Percentiles rank a stretch among this genome's conserved stretches.
These are phyloP conservation scores for Parambassis ranga DNA, from an alignment of 2,797 vertebrate species.

Conservation along the genomic window DNA sequence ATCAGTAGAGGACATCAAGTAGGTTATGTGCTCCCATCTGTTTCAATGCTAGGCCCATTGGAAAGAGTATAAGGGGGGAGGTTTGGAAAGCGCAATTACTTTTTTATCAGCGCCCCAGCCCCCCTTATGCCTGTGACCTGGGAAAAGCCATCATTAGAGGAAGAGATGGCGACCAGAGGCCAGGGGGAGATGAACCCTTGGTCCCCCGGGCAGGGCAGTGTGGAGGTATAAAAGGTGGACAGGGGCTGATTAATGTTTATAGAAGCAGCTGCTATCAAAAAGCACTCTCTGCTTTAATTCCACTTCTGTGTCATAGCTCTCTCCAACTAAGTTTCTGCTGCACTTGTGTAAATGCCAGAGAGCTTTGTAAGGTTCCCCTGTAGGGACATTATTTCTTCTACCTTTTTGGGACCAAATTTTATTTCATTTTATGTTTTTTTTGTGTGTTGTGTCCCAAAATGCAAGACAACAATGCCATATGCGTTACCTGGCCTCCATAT, in stretches of 20 bases:
- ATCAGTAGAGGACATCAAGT: constrained; percentile 45
- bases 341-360: constrained; percentile 11
- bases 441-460: too few species aligned
- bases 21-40: constrained; percentile 54
- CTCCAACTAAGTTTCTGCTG: background rate
- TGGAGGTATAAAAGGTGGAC: constrained; percentile 35
- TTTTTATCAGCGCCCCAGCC: constrained; percentile 32
- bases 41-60: constrained; percentile 29
- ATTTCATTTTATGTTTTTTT: too few species aligned
- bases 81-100: constrained; percentile 59
- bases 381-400: too few species aligned
- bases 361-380: too few species aligned
- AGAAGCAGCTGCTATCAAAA: constrained; percentile 40
- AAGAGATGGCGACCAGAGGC: constrained; percentile 34
- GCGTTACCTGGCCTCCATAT: too few species aligned
- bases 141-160: constrained; percentile 68
- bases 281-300: constrained; percentile 21
- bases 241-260: constrained; percentile 69
- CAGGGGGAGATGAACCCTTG: constrained; percentile 56
- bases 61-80: constrained; percentile 32
- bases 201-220: constrained; percentile 21
- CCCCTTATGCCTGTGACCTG: constrained; percentile 58
- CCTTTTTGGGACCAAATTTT: too few species aligned
- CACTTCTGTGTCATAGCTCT: background rate
- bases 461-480: too few species aligned